phyloP scores from a whole-genome alignment of 2,888 invertebrate species.

The Heteropelma amictum region DNA sequence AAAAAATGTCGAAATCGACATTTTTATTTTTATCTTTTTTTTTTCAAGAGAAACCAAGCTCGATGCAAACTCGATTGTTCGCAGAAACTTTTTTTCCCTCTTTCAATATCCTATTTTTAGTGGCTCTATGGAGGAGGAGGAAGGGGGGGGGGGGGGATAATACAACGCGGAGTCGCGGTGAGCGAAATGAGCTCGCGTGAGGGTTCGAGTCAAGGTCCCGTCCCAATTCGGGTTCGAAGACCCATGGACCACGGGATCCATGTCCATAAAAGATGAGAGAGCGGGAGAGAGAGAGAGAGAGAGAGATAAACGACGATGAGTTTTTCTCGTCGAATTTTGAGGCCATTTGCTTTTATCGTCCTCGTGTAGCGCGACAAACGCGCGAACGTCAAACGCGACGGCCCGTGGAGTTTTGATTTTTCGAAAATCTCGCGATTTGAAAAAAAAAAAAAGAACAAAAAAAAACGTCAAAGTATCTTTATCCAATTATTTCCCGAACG shows the following conservation, averaged over 20 bases:
- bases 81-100: no score
- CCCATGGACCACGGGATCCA: slow-evolving; percentile 65
- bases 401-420: neutral
- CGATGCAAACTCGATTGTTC: no score
- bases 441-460: no score
- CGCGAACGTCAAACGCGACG: slow-evolving; percentile 32
- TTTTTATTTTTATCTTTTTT: no score
- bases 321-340: slow-evolving; percentile 60
- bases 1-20: no score
- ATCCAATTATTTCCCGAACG: no score
- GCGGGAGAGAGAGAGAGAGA: slow-evolving; percentile 9
- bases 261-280: slow-evolving; percentile 3
- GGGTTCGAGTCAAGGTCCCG: slow-evolving; percentile 70
- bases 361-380: slow-evolving; percentile 2
- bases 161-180: neutral
- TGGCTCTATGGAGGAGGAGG: neutral
- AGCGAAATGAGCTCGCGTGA: slow-evolving; percentile 47
- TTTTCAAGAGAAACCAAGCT: no score
- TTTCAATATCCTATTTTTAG: neutral
- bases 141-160: neutral
- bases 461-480: no score
- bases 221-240: slow-evolving; percentile 73
- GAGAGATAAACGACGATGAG: slow-evolving; percentile 27
- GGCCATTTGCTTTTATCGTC: slow-evolving; percentile 76
- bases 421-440: no score